Percentiles rank a stretch among this genome's conserved stretches.
Conservation (phyloP, 2,113 vertebrate genomes). For the Tragulus kanchil region DNA sequence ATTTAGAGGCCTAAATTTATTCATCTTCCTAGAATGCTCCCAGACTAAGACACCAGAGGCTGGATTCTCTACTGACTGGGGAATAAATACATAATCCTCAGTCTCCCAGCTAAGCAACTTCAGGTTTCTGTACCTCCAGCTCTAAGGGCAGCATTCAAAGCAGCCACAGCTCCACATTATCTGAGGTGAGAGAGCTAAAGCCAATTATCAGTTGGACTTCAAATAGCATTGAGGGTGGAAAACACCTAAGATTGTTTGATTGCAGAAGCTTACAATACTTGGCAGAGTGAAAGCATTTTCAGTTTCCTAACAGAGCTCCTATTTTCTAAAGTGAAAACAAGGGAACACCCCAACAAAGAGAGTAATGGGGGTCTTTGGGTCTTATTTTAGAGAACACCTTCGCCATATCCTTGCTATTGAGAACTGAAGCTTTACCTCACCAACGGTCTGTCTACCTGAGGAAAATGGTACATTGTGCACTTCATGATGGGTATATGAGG, state of each 20-base stretch:
- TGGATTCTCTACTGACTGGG: neutral
- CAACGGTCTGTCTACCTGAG: neutral
- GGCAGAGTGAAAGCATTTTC: neutral
- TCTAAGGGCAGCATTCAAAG: neutral
- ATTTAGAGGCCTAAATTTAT: neutral
- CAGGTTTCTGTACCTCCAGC: neutral
- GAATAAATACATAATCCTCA: neutral
- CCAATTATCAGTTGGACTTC: neutral
- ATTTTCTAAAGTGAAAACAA: neutral
- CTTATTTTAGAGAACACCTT: neutral
- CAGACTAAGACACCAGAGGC: neutral
- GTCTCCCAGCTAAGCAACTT: neutral
- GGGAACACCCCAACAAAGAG: neutral
- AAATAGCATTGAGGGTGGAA: neutral
- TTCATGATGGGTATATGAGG: neutral
- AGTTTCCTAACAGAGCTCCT: neutral
- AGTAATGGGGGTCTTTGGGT: neutral
- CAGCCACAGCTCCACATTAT: neutral
- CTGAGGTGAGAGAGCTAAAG: neutral
- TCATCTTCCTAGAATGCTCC: neutral
- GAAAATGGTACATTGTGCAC: neutral
- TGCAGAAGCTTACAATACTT: neutral
- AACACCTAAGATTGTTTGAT: neutral
- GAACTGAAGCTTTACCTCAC: neutral
- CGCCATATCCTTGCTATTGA: neutral